Evolutionary conservation across 2,888 invertebrate species (phyloP), one percentile per base, ranked within the genome.

Genomic region (Mystacides longicornis): DNA sequence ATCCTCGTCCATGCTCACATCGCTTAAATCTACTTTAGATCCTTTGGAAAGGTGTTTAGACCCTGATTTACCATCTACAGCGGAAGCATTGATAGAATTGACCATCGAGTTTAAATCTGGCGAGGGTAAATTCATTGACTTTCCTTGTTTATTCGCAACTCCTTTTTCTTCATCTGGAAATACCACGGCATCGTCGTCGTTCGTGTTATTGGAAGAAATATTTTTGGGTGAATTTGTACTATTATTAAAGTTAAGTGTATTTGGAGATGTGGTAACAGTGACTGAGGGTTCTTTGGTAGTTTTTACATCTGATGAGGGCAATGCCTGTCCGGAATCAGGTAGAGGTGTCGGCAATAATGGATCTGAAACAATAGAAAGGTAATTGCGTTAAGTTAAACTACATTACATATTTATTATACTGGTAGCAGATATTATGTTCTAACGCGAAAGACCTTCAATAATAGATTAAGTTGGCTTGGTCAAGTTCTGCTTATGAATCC

Each of bases 1-100:
- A 51, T 86, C 81, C 58, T 80, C 80, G 63, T 86, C 85, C 76
- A 89, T 81, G 64, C 81, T 87, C 19, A 89, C 86, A 68, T 89
- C 87, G 67, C 89, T 89, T n/a, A 89, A 73, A 69, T 89, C 88
- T 33, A 75, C 69, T 42, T 75, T 61, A 51, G 49, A 42, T 27
- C 62, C 63, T 62, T 73, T 75, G 60, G 69, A 18, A n/a, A 18
- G 31, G 11, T 11, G 9, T 49, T 48, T 53, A 5, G 16, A 22
- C 7, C 18, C 48, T 7, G 37, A 14, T 51, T 47, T 51, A 7
- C 18, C 31, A 19, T 27, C 49, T 1, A 50, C 18, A 5, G 54
- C 31, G 19, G 23, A 52, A 43, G 47, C 53, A 16, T 54, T 46
- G 27, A 60, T 52, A 7, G 58, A 54, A 43, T 58, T 60, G 11